phyloP scores from a whole-genome alignment of 1,140 invertebrate genomes.

The Caenorhabditis briggsae region DNA sequence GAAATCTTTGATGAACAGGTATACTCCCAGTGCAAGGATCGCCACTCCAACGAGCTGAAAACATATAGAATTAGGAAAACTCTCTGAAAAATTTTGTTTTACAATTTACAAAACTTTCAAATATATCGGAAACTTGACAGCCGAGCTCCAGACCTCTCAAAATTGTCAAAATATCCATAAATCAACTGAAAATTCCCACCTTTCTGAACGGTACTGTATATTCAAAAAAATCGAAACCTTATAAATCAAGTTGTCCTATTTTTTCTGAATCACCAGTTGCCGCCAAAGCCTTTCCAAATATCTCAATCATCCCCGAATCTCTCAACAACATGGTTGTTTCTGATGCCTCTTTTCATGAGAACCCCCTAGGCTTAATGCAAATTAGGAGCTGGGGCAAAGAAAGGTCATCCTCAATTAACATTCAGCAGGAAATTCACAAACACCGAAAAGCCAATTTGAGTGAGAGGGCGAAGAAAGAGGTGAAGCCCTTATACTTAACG shows the following conservation, averaged over 20 bases:
- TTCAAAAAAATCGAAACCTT: too few species aligned
- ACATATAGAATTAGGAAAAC: too few species aligned
- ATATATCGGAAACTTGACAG: background rate
- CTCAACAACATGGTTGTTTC: background rate
- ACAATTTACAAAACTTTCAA: too few species aligned
- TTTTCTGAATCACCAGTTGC: background rate
- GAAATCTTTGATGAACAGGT: constrained; percentile 76
- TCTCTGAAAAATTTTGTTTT: too few species aligned
- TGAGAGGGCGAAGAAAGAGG: constrained; percentile 16
- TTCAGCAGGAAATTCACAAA: constrained; percentile 54
- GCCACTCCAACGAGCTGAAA: constrained; percentile 75
- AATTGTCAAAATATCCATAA: too few species aligned
- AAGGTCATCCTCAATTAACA: constrained; percentile 53
- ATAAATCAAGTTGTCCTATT: background rate
- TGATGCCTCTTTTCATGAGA: background rate
- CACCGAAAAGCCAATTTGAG: constrained; percentile 45
- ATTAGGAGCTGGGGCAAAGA: constrained; percentile 35
- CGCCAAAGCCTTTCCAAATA: background rate
- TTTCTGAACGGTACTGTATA: too few species aligned
- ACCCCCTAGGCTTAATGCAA: constrained; percentile 25
- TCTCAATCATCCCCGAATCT: background rate
- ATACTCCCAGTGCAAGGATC: constrained; percentile 73
- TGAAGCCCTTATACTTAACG: background rate
- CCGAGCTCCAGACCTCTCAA: too few species aligned
- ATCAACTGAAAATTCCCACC: too few species aligned